Evolutionary conservation across 2,113 vertebrate genomes (phyloP), one percentile per base, ranked within the genome.

Genomic region (Megaleporinus macrocephalus): DNA sequence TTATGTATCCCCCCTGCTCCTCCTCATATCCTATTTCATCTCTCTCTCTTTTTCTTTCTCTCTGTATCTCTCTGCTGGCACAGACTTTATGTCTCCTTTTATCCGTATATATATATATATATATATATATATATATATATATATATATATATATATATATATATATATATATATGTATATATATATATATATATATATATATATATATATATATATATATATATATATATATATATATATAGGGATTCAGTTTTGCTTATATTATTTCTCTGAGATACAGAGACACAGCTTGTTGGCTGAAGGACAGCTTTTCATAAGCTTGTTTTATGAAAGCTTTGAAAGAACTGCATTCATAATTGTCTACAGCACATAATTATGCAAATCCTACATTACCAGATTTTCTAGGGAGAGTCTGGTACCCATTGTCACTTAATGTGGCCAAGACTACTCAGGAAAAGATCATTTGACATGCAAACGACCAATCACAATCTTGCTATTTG

Each of bases 1-100:
- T 84, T 66, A 81, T 78, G 81, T 68, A 77, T 81, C 33, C 78
- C 55, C 30, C 57, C 65, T 75, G 41, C 49, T 55, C 79, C n/a
- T 44, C 41, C 9, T n/a, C 1, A 30, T 63, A 74, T 84, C 78
- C 65, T 80, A 49, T 84, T 81, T 77, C 72, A 75, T 55, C 53
- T 55, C 53, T 55, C 53, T 22, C 53, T 55, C 20, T 78, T 47
- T 53, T 24, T 72, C 49, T 73, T 22, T 73, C 51, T 77, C 30
- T 80, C 41, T n/a, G 7, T 20, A 5, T 22, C 61, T 53, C 44
- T 65, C 3, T 66, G 24, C 18, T 59, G 22, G 5, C 20, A 20
- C 11, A 59, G 20, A 61, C 59, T 61, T 26, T 61, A 26, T 61
- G 22, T 26, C 22, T 61, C 61, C 24, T 51, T 51, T 47, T n/a